Evolutionary conservation across 92 coral and sea anemone genomes (phyloP), one percentile per base, ranked within the genome.

Genomic region (Heliopora coerulea): DNA sequence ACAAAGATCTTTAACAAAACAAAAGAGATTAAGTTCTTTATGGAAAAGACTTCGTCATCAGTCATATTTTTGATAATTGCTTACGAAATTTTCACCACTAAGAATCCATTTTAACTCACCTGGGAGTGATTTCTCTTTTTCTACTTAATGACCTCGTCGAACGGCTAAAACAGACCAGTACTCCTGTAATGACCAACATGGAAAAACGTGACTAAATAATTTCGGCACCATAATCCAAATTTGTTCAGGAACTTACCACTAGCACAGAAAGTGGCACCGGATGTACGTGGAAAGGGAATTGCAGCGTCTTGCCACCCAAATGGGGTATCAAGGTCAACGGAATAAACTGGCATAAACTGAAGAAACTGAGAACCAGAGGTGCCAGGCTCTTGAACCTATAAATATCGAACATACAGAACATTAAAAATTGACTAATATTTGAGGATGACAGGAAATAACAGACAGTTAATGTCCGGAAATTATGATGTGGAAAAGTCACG

Each of bases 181-280:
- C 65, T 54, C 96, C 98, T 91, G 20, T 10, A 72, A 72, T 29
- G 39, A 57, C 61, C 0, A 30, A 37, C 1, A 18, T 0, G 46
- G n/a, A n/a, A n/a, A n/a, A n/a, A n/a, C n/a, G n/a, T n/a, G n/a
- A n/a, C n/a, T n/a, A n/a, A n/a, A n/a, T n/a, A n/a, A n/a, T n/a
- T n/a, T n/a, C n/a, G n/a, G n/a, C n/a, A n/a, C n/a, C n/a, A n/a
- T n/a, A n/a, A n/a, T 37, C 5, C 42, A 37, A 37, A 37, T 37
- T 37, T 4, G 42, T 37, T 37, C 5, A 46, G 15, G 15, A 46
- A 2, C n/a, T 2, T 46, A 46, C 52, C 52, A n/a, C 14, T 46
- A n/a, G 96, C 96, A 54, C 87, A 86, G 77, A 93, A 93, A 30
- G 83, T 78, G 25, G 96, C 98, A 29, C 96, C 98, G 75, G 98